Evolutionary conservation across 2,797 vertebrate genomes (phyloP), one percentile per base, ranked within the genome.

Genomic region (Cossypha niveicapilla): DNA sequence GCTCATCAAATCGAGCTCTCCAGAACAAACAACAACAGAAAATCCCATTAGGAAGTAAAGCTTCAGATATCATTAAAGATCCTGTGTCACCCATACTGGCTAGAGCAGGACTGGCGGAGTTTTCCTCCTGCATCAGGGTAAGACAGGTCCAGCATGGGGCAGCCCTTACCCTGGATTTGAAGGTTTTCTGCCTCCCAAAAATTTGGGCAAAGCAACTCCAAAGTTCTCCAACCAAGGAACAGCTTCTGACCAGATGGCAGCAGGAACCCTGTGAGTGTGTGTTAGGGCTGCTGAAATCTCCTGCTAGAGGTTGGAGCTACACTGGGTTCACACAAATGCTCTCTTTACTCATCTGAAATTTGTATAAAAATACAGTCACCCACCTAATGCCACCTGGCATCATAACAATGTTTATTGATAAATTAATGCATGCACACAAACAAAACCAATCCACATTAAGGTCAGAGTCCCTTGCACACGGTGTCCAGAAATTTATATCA

Each of bases 391-490:
- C 44, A 48, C 12, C 34, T 27, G 19, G 15, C 39, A 72, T 50
- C 7, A 8, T 7, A 74, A 32, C 23, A 32, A 21, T 41, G 39
- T 4, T 45, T 62, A 45, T 2, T 56, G 41, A 27, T 30, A 56
- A 72, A 74, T 6, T 48, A 60, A 70, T 32, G 7, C 12, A 34
- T 17, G 39, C 5, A 76, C 2, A 54, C 7, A 86, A 27, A 30
- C 13, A 50, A 44, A 66, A 35, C 4, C 6, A 19, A 7, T 41
- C 18, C 34, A 63, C 17, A 18, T 83, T 5, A 73, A 35, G 62
- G 11, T 67, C 76, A 75, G 47, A 75, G 37, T 18, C 3, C 17
- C 7, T 44, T 61, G 6, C 24, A 42, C 2, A 3, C 0, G 0
- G 4, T 58, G 28, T 25, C 42, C 45, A 82, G 42, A 58, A 72